Percentiles rank a stretch among this genome's conserved stretches.
Conservation (phyloP, 1,140 invertebrate species). For the Drosophila kohkoa region DNA sequence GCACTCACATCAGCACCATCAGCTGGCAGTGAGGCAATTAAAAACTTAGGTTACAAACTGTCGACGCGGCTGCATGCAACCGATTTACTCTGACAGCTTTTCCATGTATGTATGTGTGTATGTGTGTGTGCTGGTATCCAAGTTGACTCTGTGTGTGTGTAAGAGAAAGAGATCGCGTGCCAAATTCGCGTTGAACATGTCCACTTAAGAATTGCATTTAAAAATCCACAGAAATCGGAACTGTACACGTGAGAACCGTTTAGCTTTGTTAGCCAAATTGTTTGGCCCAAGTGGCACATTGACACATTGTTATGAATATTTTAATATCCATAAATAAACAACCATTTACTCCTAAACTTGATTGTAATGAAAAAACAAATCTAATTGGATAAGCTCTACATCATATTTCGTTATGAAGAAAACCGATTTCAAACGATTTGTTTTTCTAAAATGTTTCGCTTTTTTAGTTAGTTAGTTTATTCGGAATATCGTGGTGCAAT, state of each 20-base stretch:
- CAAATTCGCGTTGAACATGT: constrained; percentile 49
- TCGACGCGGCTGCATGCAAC: constrained; percentile 71
- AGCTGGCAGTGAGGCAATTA: constrained; percentile 68
- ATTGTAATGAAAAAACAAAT: not conserved
- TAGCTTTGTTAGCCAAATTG: constrained; percentile 46
- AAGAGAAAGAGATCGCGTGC: constrained; percentile 42
- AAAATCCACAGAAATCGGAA: constrained; percentile 47
- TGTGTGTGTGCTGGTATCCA: not conserved
- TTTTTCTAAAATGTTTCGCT: too few species aligned
- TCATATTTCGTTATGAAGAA: too few species aligned
- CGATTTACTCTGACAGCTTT: constrained; percentile 52
- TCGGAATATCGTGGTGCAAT: not conserved
- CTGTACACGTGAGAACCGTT: constrained; percentile 41
- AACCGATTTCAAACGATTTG: too few species aligned
- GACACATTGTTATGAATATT: constrained; percentile 25
- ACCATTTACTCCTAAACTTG: not conserved
- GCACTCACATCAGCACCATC: not conserved
- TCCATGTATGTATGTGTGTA: not conserved
- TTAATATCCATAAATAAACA: constrained; percentile 1
- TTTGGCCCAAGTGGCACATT: constrained; percentile 26
- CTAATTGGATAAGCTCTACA: too few species aligned
- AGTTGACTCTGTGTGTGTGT: not conserved
- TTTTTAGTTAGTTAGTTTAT: not conserved
- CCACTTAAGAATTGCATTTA: constrained; percentile 56
- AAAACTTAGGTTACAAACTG: constrained; percentile 75